Conservation (phyloP, 2,113 vertebrate species). For the Lichenostomus cassidix region DNA sequence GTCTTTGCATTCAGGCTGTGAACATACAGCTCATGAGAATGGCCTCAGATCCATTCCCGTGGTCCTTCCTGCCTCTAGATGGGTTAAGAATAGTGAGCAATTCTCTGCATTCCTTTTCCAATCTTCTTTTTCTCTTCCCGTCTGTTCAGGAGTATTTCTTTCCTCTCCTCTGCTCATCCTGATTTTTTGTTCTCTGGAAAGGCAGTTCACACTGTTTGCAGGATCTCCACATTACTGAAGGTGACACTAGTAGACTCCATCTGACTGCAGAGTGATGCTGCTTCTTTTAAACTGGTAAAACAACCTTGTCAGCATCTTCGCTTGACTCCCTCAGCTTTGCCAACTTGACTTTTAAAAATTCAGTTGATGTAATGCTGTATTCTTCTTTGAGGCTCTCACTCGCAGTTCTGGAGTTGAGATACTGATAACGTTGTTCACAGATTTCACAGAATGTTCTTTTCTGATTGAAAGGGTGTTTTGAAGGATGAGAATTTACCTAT, state of each 20-base stretch:
- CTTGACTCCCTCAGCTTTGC: neutral
- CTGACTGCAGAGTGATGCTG: neutral
- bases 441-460: neutral
- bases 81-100: neutral
- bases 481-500: neutral
- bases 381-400: neutral
- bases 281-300: slow-evolving; percentile 1
- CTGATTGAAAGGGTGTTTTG: neutral
- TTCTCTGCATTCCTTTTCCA: neutral
- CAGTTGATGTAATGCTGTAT: neutral
- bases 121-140: neutral
- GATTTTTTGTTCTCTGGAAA: neutral
- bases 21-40: neutral
- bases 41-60: neutral
- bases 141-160: neutral
- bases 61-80: neutral
- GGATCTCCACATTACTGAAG: neutral
- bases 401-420: neutral
- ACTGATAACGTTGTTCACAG: neutral
- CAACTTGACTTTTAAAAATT: neutral
- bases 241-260: neutral
- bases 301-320: neutral
- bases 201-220: neutral
- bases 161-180: neutral
- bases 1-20: neutral